Evolutionary conservation across 2,888 invertebrate species (phyloP).

Genomic region (Parnassius orleans): DNA sequence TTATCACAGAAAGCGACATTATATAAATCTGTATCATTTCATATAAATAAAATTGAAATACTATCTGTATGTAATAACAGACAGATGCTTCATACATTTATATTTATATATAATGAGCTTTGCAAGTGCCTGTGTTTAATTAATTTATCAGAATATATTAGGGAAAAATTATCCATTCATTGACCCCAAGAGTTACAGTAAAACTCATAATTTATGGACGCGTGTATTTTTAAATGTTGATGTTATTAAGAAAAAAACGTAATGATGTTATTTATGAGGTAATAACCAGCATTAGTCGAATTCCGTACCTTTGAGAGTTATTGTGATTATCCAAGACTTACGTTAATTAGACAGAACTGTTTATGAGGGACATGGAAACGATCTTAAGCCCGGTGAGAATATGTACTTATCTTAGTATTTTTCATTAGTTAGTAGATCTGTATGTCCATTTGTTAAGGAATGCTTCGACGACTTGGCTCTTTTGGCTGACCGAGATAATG

Average conservation of each 20-base stretch:
- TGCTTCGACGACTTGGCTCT: too few species aligned
- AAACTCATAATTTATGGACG: constrained; percentile 27
- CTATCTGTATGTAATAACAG: too few species aligned
- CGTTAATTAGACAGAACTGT: constrained; percentile 23
- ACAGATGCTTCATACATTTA: too few species aligned
- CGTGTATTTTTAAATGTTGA: constrained; percentile 20
- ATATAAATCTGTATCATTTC: too few species aligned
- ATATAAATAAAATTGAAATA: too few species aligned
- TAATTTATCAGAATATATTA: too few species aligned
- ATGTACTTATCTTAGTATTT: neutral
- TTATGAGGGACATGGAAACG: constrained; percentile 24
- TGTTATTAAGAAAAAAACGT: constrained; percentile 23
- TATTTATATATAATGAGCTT: neutral
- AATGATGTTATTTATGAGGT: constrained; percentile 26
- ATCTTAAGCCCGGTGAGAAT: constrained; percentile 16
- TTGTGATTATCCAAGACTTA: constrained; percentile 14
- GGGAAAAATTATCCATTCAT: constrained; percentile 19
- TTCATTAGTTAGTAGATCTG: too few species aligned
- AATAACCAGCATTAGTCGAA: constrained; percentile 16
- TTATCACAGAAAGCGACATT: too few species aligned
- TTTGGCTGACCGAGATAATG: too few species aligned
- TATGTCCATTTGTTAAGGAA: too few species aligned
- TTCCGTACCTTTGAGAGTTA: constrained; percentile 15
- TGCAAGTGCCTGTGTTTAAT: too few species aligned
- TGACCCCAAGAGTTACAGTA: constrained; percentile 24